Base-by-base conservation (phyloP, 2,113 vertebrate species). In the Meleagris gallopavo region DNA sequence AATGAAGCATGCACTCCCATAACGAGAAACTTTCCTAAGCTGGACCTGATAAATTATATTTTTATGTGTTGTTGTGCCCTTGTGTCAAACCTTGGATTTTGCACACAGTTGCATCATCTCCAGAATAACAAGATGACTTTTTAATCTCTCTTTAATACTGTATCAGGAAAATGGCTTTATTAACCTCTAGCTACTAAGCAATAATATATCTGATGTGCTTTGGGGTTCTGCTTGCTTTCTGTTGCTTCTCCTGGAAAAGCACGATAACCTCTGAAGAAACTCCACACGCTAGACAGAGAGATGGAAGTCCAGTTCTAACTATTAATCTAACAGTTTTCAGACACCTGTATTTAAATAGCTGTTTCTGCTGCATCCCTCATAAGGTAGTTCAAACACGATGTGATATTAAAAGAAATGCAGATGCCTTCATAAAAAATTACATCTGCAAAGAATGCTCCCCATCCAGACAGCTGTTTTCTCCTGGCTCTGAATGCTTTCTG, bases 141-240 rank as follows among this genome's bases (percentile, higher is more conserved):
- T 85, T 40, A 91, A 77, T 91, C 21, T 95, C 45, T 71, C 83
- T 66, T 81, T 48, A 83, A 91, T 93, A 89, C 46, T 71, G 16
- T 77, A 76, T 36, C 93, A 80, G 29, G 78, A 85, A 97, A 85
- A 86, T 75, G 45, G 5, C 65, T 94, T 91, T 94, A 79, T 91
- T 92, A 77, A 92, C 86, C 41, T 79, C 71, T 80, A 46, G 32
- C 87, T 92, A 92, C 38, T 89, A 89, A 80, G 65, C 52, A 93
- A 67, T 89, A 80, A 88, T 78, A 32, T n/a, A 74, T 85, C 79
- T 95, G 89, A 76, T 93, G 71, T 75, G 64, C 41, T 90, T 46
- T 52, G 62, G 66, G 29, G 73, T 88, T 50, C 60, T 86, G 14
- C 64, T 88, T 90, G 62, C 74, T 74, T 91, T 90, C 46, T 82